Percentiles rank a stretch among this genome's conserved stretches.
Evolutionary conservation across 2,113 vertebrate species (phyloP).

Genomic region (Callospermophilus lateralis): DNA sequence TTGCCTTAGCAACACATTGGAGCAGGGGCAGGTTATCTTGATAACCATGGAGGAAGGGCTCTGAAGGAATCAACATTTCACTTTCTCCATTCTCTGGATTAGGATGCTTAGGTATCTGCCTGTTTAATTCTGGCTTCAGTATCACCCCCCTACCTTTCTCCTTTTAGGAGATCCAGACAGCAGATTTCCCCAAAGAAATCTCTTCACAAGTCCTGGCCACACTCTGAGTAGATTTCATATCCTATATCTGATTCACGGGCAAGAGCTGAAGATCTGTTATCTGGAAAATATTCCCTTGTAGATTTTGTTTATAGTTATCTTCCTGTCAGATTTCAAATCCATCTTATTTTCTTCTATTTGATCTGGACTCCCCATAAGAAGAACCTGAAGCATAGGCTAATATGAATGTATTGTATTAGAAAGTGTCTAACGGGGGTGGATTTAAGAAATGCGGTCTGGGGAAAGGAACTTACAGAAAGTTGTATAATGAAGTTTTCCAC

Average conservation of each 20-base stretch:
- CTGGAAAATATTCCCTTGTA: background rate
- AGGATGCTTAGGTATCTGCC: too few relatives aligned
- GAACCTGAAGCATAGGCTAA: background rate
- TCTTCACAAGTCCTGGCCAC: background rate
- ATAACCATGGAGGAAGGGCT: too few relatives aligned
- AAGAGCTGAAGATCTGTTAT: background rate
- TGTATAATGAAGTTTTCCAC: background rate
- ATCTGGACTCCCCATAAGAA: background rate
- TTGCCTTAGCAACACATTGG: too few relatives aligned
- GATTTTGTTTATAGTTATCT: background rate
- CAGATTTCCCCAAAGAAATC: background rate
- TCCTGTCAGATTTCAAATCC: background rate
- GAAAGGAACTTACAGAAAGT: background rate
- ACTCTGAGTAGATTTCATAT: background rate
- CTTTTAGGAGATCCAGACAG: background rate
- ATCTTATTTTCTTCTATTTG: background rate
- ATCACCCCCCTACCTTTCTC: background rate
- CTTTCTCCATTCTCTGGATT: too few relatives aligned
- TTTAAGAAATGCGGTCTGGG: background rate
- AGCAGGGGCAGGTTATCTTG: too few relatives aligned
- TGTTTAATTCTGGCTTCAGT: too few relatives aligned
- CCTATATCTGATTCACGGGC: background rate
- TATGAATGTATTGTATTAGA: background rate
- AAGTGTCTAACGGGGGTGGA: background rate
- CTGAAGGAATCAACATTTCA: too few relatives aligned